Evolutionary conservation across 2,113 vertebrate genomes (phyloP).

Genomic region (Coptodon bakossiorum): DNA sequence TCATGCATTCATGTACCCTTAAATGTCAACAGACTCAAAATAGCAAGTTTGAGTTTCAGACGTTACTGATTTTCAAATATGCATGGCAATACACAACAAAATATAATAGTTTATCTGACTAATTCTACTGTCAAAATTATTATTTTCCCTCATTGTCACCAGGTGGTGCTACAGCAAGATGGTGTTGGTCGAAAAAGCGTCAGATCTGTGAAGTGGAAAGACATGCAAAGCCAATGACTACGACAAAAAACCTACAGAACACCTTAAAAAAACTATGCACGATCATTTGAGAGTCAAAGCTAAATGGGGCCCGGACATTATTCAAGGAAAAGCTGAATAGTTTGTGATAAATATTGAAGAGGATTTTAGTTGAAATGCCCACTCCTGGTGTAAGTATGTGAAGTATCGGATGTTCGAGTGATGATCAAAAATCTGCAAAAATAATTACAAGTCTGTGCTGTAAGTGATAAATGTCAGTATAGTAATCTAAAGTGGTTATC

Average conservation of each 20-base stretch:
- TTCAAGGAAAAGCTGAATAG: background rate
- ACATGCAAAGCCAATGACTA: background rate
- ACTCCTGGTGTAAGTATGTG: background rate
- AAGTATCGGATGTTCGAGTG: background rate
- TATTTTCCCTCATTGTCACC: background rate
- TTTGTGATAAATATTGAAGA: background rate
- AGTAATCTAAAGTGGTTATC: background rate
- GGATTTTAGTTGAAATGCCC: background rate
- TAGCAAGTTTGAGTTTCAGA: background rate
- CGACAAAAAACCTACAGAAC: background rate
- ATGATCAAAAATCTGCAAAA: background rate
- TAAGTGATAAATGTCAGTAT: background rate
- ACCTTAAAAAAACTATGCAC: background rate
- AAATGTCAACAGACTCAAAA: background rate
- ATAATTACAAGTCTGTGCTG: background rate
- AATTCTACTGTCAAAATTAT: background rate
- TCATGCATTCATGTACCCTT: background rate
- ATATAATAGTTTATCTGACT: background rate
- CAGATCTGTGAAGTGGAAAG: background rate
- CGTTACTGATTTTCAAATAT: background rate
- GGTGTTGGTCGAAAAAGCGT: background rate
- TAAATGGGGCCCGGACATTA: background rate
- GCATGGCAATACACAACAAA: background rate
- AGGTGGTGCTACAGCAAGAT: background rate
- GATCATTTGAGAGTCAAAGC: background rate